Percentiles rank a stretch among this genome's conserved stretches.
Evolutionary conservation across 2,888 invertebrate genomes (phyloP).

Genomic region (Ophonus ardosiacus): DNA sequence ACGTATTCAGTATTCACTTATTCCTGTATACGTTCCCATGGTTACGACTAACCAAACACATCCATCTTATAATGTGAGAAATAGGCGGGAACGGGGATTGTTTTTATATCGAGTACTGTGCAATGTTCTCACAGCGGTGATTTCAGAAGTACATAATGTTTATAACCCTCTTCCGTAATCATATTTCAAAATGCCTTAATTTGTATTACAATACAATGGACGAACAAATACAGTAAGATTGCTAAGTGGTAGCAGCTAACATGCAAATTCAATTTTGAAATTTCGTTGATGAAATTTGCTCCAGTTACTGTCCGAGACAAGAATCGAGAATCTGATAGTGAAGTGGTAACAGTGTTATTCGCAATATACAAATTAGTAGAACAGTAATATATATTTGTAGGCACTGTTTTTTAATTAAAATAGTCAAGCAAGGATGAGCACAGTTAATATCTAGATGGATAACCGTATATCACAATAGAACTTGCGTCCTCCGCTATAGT

Average conservation of each 20-base stretch:
- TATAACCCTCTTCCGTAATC: constrained; percentile 43
- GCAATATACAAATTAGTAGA: background rate
- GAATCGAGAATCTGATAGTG: background rate
- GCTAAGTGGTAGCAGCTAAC: constrained; percentile 4
- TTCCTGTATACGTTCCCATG: constrained; percentile 24
- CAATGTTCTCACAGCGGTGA: constrained; percentile 30
- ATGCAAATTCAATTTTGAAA: constrained; percentile 54
- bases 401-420: no score
- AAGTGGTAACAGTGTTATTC: background rate
- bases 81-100: constrained; percentile 6
- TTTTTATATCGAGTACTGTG: constrained; percentile 44
- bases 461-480: no score
- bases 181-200: constrained; percentile 54
- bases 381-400: background rate
- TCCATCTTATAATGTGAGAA: constrained; percentile 39
- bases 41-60: constrained; percentile 14
- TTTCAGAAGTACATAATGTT: constrained; percentile 13
- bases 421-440: no score
- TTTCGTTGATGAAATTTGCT: constrained; percentile 33
- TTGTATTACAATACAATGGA: constrained; percentile 48
- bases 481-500: no score
- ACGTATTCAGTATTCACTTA: background rate
- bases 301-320: background rate
- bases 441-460: no score
- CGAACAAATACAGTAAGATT: constrained; percentile 24